Conservation (phyloP, 1,140 invertebrate genomes). For the Plectrocnemia conspersa region DNA sequence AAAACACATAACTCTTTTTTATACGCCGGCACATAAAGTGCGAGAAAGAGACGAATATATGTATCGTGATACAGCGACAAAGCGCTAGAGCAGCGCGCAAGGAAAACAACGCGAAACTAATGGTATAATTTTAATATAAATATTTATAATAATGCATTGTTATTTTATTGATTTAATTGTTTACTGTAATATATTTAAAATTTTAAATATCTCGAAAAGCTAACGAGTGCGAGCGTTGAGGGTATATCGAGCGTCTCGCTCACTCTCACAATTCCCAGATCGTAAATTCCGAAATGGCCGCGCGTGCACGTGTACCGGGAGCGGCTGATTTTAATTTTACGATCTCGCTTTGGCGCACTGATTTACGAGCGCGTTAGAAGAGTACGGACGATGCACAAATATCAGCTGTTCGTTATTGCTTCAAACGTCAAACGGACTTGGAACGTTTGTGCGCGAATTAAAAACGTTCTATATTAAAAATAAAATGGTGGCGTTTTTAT, state of each 20-base stretch:
- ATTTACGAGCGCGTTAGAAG: slow-evolving; percentile 40
- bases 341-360: slow-evolving; percentile 52
- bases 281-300: slow-evolving; percentile 56
- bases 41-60: slow-evolving; percentile 18
- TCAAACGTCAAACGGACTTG: too few relatives aligned
- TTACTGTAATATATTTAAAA: too few relatives aligned
- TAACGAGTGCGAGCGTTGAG: too few relatives aligned
- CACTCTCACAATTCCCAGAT: slow-evolving; percentile 54
- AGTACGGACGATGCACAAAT: slow-evolving; percentile 5
- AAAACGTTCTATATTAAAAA: too few relatives aligned
- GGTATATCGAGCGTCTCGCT: slow-evolving; percentile 50
- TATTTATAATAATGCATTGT: too few relatives aligned
- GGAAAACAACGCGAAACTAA: too few relatives aligned
- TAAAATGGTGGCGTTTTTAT: too few relatives aligned
- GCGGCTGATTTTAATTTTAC: slow-evolving; percentile 49
- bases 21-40: slow-evolving; percentile 19
- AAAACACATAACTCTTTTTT: slow-evolving; percentile 32
- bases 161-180: too few relatives aligned
- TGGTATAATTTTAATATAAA: too few relatives aligned
- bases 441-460: too few relatives aligned
- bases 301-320: slow-evolving; percentile 48
- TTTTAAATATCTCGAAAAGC: too few relatives aligned
- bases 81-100: too few relatives aligned
- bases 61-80: slow-evolving; percentile 36
- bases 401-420: slow-evolving; percentile 8